A percentile compares a stretch with the other conserved stretches of the same genome.
phyloP scores from a whole-genome alignment of 2,113 vertebrate genomes.

The Saguinus midas region DNA sequence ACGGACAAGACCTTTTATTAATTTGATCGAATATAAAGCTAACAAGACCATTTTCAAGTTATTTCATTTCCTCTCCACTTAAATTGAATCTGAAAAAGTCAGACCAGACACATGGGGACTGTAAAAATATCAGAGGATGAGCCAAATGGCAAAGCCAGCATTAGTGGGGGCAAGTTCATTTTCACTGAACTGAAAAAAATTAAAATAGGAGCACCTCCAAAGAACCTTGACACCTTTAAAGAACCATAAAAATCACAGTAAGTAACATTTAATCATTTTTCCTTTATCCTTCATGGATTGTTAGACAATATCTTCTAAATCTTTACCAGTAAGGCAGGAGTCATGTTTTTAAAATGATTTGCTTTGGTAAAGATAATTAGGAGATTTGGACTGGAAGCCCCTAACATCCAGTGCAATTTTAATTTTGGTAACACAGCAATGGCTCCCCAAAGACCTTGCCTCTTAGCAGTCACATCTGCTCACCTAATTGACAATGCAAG shows the following conservation, averaged over 20 bases:
- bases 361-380: slow-evolving; percentile 41
- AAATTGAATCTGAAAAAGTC: slow-evolving; percentile 35
- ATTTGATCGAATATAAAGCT: slow-evolving; percentile 5
- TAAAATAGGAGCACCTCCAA: not conserved
- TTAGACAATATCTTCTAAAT: slow-evolving; percentile 46
- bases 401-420: slow-evolving; percentile 37
- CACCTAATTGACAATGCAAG: slow-evolving; percentile 54
- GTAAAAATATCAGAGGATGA: slow-evolving; percentile 30
- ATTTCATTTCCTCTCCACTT: slow-evolving; percentile 50
- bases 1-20: not conserved
- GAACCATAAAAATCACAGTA: not conserved
- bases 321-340: slow-evolving; percentile 49
- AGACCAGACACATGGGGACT: not conserved
- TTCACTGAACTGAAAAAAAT: slow-evolving; percentile 10
- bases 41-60: slow-evolving; percentile 10
- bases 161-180: not conserved
- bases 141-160: not conserved
- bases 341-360: slow-evolving; percentile 62
- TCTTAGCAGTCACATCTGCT: slow-evolving; percentile 58
- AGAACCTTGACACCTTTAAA: not conserved
- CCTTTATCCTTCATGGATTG: slow-evolving; percentile 24
- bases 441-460: slow-evolving; percentile 56
- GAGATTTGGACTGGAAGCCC: not conserved
- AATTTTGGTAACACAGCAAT: slow-evolving; percentile 53
- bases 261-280: slow-evolving; percentile 51